A percentile compares a stretch with the other conserved stretches of the same genome.
These are phyloP conservation scores for Pseudorasbora parva DNA, from an alignment of 2,113 vertebrate species.

Conservation along the genomic window DNA sequence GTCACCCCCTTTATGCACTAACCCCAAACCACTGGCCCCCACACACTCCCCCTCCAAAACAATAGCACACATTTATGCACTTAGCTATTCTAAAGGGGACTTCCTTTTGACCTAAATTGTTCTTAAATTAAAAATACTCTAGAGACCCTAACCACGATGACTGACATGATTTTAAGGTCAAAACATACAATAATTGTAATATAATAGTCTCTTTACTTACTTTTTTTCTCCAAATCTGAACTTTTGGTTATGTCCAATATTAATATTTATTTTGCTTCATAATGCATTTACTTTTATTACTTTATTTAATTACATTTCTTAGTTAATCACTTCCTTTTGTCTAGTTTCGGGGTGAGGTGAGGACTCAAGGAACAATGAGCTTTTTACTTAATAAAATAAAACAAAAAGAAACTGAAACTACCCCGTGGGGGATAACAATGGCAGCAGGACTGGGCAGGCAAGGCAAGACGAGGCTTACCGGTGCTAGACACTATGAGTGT, in stretches of 20 bases:
- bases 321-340: no score
- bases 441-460: no score
- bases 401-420: no score
- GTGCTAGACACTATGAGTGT: no score
- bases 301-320: no score
- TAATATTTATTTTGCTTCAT: no score
- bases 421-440: no score
- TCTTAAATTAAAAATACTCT: background rate
- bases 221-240: background rate
- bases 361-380: no score
- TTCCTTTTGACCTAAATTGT: background rate
- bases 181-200: background rate
- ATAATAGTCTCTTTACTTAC: background rate
- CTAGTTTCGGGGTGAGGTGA: no score
- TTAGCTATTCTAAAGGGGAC: background rate
- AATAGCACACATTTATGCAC: background rate
- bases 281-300: no score
- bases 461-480: no score
- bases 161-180: background rate
- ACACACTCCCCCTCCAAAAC: background rate
- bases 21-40: background rate
- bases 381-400: no score
- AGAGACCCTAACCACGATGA: background rate
- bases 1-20: slow-evolving; percentile 18
- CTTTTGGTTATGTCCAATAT: background rate